Percentiles rank a stretch among this genome's conserved stretches.
Evolutionary conservation across 2,888 invertebrate genomes (phyloP).

Genomic region (Heliconius erato): DNA sequence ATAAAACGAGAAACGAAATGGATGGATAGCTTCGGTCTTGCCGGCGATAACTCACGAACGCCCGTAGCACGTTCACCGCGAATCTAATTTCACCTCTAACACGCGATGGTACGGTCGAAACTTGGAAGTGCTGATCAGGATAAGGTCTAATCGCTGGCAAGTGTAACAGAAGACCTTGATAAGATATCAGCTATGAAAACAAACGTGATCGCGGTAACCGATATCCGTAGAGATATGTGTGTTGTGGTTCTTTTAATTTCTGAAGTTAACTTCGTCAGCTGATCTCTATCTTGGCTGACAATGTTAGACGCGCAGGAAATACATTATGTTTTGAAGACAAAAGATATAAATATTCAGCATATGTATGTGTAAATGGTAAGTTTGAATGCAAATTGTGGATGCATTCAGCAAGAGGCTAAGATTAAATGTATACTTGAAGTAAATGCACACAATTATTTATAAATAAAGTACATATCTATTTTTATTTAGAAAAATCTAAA

Average conservation of each 20-base stretch:
- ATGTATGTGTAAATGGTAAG: background rate
- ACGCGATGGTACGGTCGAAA: constrained; percentile 18
- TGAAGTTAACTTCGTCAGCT: background rate
- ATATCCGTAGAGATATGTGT: constrained; percentile 17
- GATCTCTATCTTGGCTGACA: background rate
- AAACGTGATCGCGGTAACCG: constrained; percentile 30
- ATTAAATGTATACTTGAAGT: background rate
- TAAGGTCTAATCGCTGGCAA: constrained; percentile 24
- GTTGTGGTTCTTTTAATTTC: background rate
- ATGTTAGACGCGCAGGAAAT: background rate
- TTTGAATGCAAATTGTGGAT: constrained; percentile 14
- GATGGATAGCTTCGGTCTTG: constrained; percentile 36
- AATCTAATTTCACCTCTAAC: constrained; percentile 9
- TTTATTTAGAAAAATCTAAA: background rate
- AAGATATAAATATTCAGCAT: constrained; percentile 6
- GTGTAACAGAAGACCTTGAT: constrained; percentile 37
- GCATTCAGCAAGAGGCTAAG: background rate
- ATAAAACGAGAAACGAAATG: constrained; percentile 40
- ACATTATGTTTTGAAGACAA: constrained; percentile 4
- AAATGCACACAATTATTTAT: background rate
- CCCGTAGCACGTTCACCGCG: background rate
- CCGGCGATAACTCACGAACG: constrained; percentile 37
- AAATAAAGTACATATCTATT: background rate
- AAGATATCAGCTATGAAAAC: constrained; percentile 43
- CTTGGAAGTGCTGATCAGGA: constrained; percentile 15